Evolutionary conservation across 2,113 vertebrate genomes (phyloP).

Genomic region (Microtus richardsoni): DNA sequence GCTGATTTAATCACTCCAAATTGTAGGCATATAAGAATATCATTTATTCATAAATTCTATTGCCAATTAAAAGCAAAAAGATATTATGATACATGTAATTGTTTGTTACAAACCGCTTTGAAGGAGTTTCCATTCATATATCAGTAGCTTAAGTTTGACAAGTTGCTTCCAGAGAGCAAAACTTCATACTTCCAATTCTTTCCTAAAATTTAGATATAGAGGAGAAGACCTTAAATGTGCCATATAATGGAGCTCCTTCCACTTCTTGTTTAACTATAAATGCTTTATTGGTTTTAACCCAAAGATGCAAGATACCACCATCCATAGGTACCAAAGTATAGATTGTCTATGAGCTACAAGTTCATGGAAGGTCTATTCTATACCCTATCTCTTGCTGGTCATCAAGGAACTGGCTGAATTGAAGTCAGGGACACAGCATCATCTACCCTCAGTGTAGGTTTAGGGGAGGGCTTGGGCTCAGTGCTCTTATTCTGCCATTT

Average conservation of each 20-base stretch:
- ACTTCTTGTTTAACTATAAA: not conserved
- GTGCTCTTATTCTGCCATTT: not conserved
- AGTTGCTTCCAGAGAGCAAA: constrained; percentile 4
- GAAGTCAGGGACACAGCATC: not conserved
- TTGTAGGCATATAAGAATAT: not conserved
- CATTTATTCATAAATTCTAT: too few relatives aligned
- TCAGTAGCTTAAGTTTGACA: not conserved
- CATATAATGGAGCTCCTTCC: not conserved
- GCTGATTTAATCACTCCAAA: not conserved
- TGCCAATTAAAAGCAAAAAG: not conserved
- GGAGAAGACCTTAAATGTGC: not conserved
- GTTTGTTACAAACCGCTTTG: not conserved
- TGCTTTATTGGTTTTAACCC: constrained; percentile 8
- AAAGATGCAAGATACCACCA: constrained; percentile 52
- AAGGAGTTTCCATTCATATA: not conserved
- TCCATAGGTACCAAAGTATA: constrained; percentile 72
- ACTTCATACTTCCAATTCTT: not conserved
- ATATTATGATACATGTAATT: not conserved
- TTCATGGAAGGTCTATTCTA: not conserved
- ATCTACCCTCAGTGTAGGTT: not conserved
- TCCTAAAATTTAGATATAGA: not conserved
- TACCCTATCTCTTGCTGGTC: accelerated
- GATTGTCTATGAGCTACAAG: constrained; percentile 49
- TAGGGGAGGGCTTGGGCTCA: not conserved
- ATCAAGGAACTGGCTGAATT: not conserved